Base-by-base conservation (phyloP, 2,797 vertebrate genomes). In the Chelonia mydas region DNA sequence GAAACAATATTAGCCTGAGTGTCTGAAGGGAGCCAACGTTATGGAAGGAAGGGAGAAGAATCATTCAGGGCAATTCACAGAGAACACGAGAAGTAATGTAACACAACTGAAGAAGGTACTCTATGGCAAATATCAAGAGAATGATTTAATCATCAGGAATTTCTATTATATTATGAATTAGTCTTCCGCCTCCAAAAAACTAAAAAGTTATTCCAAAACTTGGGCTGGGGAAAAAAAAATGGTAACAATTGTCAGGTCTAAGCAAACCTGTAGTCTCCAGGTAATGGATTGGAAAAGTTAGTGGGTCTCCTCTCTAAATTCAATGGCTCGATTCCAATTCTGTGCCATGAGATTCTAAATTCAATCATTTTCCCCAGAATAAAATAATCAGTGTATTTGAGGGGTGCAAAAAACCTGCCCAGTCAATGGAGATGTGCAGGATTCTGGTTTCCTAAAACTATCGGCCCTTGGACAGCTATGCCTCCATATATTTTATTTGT, bases 51-150 rank as follows among this genome's bases (percentile, higher is more conserved):
- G 84, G 68, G 51, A 84, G 93, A 87, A 15, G 49, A 12, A 27
- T 33, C 53, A 49, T 27, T 45, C 15, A 47, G 37, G 57, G 53
- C 25, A 15, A 76, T 79, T 87, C 0, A 4, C 61, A 85, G 77
- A 87, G 84, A 78, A 94, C 23, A 54, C 47, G 82, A 81, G 72
- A 80, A 85, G 85, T 50, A 94, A 37, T 41, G 82, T 84, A 92
- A 68, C 33, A 80, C 82, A 90, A 28, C 59, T 1, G 1, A 21
- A 51, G 77, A 91, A 95, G 83, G 78, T 84, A 55, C 21, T 89
- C 92, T 84, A 82, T 86, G 72, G 80, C 87, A 41, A 21, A 17
- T 7, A 23, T 11, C 53, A 92, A 92, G 81, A 81, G 80, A 74
- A 49, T 28, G 27, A 59, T 59, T 59, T 59, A 59, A 59, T 28